Conservation (phyloP, 1,140 invertebrate genomes). For the Neuroterus valhalla region DNA sequence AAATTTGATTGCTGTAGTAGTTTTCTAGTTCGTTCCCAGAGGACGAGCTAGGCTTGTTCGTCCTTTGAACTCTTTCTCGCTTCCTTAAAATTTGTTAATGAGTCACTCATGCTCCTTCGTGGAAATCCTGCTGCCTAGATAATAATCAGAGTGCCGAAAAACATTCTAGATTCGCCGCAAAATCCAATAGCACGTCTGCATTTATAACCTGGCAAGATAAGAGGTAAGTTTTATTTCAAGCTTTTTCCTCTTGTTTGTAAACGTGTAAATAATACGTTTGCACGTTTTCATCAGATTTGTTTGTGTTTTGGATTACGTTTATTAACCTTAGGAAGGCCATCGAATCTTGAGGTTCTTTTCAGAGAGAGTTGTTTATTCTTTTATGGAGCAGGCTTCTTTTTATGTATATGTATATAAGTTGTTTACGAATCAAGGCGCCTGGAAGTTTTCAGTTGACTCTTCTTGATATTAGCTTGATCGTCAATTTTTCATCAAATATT, state of each 20-base stretch:
- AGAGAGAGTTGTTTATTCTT: constrained; percentile 12
- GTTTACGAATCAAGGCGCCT: neutral
- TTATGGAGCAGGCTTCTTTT: neutral
- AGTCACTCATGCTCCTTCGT: constrained; percentile 34
- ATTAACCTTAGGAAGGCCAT: neutral
- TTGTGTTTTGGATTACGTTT: neutral
- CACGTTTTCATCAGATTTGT: neutral
- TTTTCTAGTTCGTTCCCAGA: constrained; percentile 18
- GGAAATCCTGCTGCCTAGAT: neutral
- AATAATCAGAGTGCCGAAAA: constrained; percentile 26
- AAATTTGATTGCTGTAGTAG: neutral
- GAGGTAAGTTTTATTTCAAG: constrained; percentile 32
- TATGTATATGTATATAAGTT: neutral
- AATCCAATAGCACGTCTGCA: constrained; percentile 12
- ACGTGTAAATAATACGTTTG: neutral
- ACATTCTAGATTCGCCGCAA: neutral
- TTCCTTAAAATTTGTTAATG: constrained; percentile 47
- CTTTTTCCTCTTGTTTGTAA: neutral
- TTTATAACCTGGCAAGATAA: constrained; percentile 3
- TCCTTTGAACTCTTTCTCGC: constrained; percentile 34
- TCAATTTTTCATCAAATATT: too few relatives aligned
- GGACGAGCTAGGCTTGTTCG: constrained; percentile 39
- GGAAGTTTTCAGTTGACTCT: too few relatives aligned
- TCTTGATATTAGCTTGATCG: too few relatives aligned
- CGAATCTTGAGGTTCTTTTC: neutral